Evolutionary conservation across 2,113 vertebrate species (phyloP), one percentile per base, ranked within the genome.

Genomic region (Triplophysa tibetana): DNA sequence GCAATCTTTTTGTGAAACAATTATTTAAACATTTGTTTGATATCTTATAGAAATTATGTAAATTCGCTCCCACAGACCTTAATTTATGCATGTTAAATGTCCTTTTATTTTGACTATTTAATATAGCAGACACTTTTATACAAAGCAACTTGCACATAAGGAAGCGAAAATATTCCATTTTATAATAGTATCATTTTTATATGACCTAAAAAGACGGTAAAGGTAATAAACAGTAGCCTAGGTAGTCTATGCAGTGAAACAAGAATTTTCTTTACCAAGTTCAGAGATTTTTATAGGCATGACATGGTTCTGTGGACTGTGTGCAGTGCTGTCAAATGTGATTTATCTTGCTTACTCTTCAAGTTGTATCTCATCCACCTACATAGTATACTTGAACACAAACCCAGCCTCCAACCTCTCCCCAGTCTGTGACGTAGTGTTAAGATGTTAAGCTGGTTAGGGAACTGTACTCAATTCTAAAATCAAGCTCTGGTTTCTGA

Each of bases 381-480:
- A 21, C 17, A 21, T 12, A 68, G 5, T 6, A 61, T n/a, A 23
- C 33, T 43, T 41, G 52, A 58, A 72, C 19, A n/a, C 12, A n/a
- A 43, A 63, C 26, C 77, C 41, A 33, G 14, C 16, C 38, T 7
- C 75, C 14, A 11, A 3, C 29, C 26, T 50, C 23, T 19, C 54
- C 54, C 60, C 16, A 66, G 23, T 54, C 26, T 23, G n/a, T 29
- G 62, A 68, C 38, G 61, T 60, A 45, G 58, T 0, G 2, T 66
- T 81, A 84, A 81, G 74, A 77, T 13, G 43, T 74, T 81, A 78
- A 84, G 62, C 79, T 29, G 13, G 43, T 84, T 78, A 75, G 52
- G n/a, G 33, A 74, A 23, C 75, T 58, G 43, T 81, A 45, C 78
- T 77, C 70, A 73, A 43, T 73, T 62, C 26, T 41, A 26, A 56